Conservation (phyloP, 1,140 invertebrate species). For the Pachypsylla venusta region DNA sequence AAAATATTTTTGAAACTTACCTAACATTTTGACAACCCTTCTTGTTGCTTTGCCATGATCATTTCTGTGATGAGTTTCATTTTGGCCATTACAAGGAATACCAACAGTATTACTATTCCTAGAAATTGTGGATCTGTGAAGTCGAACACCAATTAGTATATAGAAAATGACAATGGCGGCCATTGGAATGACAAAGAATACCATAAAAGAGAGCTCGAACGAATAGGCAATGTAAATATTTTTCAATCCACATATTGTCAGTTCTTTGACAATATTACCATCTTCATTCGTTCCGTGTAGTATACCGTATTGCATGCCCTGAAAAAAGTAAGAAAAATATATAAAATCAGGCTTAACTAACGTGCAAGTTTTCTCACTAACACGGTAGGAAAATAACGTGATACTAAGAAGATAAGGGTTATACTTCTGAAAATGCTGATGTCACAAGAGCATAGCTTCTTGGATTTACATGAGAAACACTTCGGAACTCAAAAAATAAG, state of each 20-base stretch:
- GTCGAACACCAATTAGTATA: constrained; percentile 57
- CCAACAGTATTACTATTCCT: background rate
- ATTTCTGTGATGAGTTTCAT: background rate
- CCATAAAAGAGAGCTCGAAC: constrained; percentile 65
- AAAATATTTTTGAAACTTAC: no score
- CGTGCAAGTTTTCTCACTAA: no score
- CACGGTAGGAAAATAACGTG: no score
- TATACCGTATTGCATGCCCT: constrained; percentile 47
- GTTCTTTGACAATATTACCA: constrained; percentile 37
- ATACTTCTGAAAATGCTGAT: no score
- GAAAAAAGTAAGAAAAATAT: no score
- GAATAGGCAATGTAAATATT: constrained; percentile 39
- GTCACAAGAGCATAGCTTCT: no score
- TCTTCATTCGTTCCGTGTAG: constrained; percentile 60
- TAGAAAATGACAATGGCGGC: constrained; percentile 71
- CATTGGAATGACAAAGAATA: constrained; percentile 78
- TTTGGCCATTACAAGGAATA: background rate
- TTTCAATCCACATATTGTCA: constrained; percentile 31
- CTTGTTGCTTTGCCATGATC: constrained; percentile 11
- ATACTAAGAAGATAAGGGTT: no score
- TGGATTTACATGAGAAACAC: no score
- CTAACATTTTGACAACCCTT: constrained; percentile 16
- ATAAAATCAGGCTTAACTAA: no score
- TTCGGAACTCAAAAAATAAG: no score
- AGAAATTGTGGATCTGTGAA: constrained; percentile 38